Conservation (phyloP, 2,888 invertebrate genomes). For the Lamellibrachia columna region DNA sequence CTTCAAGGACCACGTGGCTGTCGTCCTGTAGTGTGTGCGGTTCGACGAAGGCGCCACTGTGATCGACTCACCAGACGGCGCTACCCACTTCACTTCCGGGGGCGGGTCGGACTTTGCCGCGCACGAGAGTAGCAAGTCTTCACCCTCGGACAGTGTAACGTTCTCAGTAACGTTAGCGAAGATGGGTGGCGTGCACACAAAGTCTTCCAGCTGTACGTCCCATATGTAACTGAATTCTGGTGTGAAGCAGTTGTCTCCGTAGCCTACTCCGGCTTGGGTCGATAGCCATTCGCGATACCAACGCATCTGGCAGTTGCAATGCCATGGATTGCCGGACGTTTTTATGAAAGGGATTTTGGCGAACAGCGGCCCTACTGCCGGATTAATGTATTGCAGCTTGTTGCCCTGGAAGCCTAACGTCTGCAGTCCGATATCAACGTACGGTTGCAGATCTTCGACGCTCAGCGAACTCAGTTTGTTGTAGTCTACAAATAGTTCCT, state of each 20-base stretch:
- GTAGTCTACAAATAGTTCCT: conserved; percentile 29
- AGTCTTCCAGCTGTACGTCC: conserved; percentile 23
- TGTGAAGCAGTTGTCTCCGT: conserved; percentile 23
- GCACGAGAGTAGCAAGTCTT: neutral
- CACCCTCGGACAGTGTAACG: conserved; percentile 3
- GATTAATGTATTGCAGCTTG: neutral
- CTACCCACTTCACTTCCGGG: too few relatives aligned
- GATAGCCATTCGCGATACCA: conserved; percentile 37
- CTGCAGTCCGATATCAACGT: neutral
- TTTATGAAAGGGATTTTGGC: conserved; percentile 1
- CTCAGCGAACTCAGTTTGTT: conserved; percentile 34
- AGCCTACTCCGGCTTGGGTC: neutral
- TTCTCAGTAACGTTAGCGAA: conserved; percentile 22
- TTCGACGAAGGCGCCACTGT: too few relatives aligned
- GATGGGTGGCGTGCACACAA: conserved; percentile 23
- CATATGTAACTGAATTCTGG: conserved; percentile 22
- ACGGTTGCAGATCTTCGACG: neutral
- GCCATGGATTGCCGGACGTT: conserved; percentile 35
- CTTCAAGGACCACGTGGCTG: too few relatives aligned
- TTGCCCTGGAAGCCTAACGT: neutral
- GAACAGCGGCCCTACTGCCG: conserved; percentile 25
- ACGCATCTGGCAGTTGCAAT: conserved; percentile 41
- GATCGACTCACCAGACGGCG: too few relatives aligned
- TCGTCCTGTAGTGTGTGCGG: too few relatives aligned
- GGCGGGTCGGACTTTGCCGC: neutral